Percentiles rank a stretch among this genome's conserved stretches.
Evolutionary conservation across 2,113 vertebrate genomes (phyloP).

Genomic region (Callithrix jacchus): DNA sequence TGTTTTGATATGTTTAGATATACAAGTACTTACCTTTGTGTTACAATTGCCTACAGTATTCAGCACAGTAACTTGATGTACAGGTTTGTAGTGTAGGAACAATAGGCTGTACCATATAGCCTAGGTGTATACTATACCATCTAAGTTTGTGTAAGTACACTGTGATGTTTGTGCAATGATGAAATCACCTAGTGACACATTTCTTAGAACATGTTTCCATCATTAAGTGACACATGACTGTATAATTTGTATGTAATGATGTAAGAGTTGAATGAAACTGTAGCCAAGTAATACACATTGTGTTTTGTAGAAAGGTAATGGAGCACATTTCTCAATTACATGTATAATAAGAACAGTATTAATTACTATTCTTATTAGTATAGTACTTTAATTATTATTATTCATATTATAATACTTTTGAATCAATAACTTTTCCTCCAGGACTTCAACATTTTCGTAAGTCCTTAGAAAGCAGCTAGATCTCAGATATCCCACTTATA

Average conservation of each 20-base stretch:
- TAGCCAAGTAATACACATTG: neutral
- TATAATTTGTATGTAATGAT: neutral
- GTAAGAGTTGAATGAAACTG: neutral
- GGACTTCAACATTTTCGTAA: neutral
- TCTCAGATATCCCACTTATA: neutral
- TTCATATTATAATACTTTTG: neutral
- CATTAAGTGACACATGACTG: neutral
- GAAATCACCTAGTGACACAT: neutral
- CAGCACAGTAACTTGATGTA: neutral
- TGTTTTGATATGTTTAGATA: neutral
- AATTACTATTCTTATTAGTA: too few relatives aligned
- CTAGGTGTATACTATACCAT: neutral
- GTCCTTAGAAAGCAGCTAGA: neutral
- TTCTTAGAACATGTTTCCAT: neutral
- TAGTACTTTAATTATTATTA: too few relatives aligned
- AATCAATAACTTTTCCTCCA: slow-evolving; percentile 3
- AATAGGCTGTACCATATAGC: neutral
- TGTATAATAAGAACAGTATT: too few relatives aligned
- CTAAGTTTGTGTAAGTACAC: neutral
- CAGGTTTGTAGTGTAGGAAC: neutral
- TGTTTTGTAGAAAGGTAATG: neutral
- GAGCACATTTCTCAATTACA: neutral
- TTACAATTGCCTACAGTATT: neutral
- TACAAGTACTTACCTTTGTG: neutral
- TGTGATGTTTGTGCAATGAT: neutral